phyloP scores from a whole-genome alignment of 1,140 invertebrate species.

The Calliphora vicina region DNA sequence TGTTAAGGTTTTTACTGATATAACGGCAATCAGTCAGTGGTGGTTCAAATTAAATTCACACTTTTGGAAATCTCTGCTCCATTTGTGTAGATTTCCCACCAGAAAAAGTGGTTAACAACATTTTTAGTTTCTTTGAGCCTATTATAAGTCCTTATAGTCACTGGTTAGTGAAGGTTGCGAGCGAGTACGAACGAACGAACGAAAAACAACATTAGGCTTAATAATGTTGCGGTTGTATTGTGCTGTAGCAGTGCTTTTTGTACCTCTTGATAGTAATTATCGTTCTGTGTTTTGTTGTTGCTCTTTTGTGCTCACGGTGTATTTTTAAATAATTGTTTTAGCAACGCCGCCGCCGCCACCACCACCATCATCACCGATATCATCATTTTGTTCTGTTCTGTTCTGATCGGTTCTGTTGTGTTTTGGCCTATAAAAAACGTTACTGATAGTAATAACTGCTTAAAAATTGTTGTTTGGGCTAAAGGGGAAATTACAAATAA shows the following conservation, averaged over 20 bases:
- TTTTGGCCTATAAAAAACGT: neutral
- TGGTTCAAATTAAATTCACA: too few relatives aligned
- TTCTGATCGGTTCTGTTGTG: neutral
- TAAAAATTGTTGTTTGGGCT: neutral
- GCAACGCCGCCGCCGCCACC: neutral
- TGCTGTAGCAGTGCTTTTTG: neutral
- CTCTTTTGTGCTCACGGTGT: neutral
- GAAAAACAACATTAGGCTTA: neutral
- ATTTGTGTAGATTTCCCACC: too few relatives aligned
- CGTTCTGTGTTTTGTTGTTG: neutral
- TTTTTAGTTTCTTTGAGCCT: neutral
- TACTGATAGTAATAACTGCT: neutral
- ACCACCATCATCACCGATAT: neutral
- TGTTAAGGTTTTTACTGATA: too few relatives aligned
- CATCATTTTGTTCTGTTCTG: neutral
- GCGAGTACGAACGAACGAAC: too few relatives aligned
- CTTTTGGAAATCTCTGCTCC: neutral
- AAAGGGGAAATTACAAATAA: constrained; percentile 1
- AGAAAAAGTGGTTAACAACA: neutral
- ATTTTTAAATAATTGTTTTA: constrained; percentile 3
- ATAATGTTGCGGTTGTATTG: neutral
- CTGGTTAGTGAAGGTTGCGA: neutral
- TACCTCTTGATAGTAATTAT: neutral
- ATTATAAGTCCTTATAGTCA: neutral
- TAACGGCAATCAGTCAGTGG: too few relatives aligned